Percentiles rank a stretch among this genome's conserved stretches.
phyloP scores from a whole-genome alignment of 2,797 vertebrate species.

The Sebastes oblongus region DNA sequence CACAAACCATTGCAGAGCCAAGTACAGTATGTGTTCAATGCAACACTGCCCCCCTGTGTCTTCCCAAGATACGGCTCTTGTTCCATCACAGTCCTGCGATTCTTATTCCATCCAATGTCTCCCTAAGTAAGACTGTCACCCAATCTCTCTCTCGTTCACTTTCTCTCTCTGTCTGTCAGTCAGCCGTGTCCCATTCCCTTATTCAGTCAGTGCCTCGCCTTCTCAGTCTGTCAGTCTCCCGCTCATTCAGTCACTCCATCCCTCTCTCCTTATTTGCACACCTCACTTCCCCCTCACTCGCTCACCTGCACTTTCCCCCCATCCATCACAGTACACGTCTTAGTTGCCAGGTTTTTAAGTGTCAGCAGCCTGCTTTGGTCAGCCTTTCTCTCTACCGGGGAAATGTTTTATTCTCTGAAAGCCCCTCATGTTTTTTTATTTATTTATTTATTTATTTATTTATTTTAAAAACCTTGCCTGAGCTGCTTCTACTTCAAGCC shows the following conservation, averaged over 20 bases:
- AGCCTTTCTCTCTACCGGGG: neutral
- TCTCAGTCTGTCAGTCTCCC: constrained; percentile 56
- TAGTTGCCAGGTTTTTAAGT: constrained; percentile 30
- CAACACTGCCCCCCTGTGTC: constrained; percentile 72
- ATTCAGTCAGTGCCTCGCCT: constrained; percentile 48
- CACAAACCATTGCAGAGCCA: neutral
- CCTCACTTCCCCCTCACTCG: constrained; percentile 48
- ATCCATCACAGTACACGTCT: constrained; percentile 52
- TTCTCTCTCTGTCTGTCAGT: constrained; percentile 56
- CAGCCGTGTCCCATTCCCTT: constrained; percentile 61
- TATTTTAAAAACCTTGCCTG: neutral
- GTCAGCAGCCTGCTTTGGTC: constrained; percentile 24
- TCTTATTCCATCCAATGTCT: constrained; percentile 42
- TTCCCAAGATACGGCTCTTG: fast-evolving
- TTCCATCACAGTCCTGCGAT: neutral
- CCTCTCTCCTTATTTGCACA: constrained; percentile 63
- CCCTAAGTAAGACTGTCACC: constrained; percentile 66
- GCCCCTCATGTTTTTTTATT: neutral
- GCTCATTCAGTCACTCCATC: constrained; percentile 50
- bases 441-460: neutral
- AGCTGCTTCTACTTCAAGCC: neutral
- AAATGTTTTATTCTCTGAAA: constrained; percentile 19
- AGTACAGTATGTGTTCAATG: neutral
- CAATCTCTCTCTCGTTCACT: constrained; percentile 50
- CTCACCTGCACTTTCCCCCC: constrained; percentile 40